Evolutionary conservation across 2,888 invertebrate genomes (phyloP).

Genomic region (Rotaria magnacalcarata): DNA sequence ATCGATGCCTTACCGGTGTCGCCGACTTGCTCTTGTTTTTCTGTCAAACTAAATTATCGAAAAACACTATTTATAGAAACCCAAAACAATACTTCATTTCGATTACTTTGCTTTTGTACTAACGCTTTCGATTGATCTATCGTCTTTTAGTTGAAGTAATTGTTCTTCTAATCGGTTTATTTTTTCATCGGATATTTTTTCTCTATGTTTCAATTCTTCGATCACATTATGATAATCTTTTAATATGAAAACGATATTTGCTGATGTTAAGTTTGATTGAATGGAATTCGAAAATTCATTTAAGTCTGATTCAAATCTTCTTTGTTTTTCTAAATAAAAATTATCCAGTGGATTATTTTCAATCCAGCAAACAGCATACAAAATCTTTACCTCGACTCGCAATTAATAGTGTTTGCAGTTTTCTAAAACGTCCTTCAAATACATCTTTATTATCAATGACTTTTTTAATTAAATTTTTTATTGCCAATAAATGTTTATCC

Average conservation of each 20-base stretch:
- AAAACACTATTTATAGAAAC: neutral
- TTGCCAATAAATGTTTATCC: neutral
- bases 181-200: neutral
- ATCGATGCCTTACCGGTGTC: neutral
- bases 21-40: neutral
- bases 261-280: neutral
- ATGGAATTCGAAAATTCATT: neutral
- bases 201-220: neutral
- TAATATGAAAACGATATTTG: neutral
- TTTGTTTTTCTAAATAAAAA: neutral
- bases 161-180: neutral
- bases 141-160: neutral
- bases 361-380: too few species aligned
- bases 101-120: neutral
- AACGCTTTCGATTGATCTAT: neutral
- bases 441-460: constrained; percentile 24
- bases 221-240: neutral
- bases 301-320: neutral
- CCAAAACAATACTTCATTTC: too few species aligned
- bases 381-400: neutral
- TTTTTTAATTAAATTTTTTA: constrained; percentile 16
- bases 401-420: constrained; percentile 1
- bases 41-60: neutral
- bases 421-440: constrained; percentile 27
- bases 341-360: too few species aligned